A percentile compares a stretch with the other conserved stretches of the same genome.
These are phyloP conservation scores for Laothoe populi DNA, from an alignment of 2,888 invertebrate species.

Conservation along the genomic window DNA sequence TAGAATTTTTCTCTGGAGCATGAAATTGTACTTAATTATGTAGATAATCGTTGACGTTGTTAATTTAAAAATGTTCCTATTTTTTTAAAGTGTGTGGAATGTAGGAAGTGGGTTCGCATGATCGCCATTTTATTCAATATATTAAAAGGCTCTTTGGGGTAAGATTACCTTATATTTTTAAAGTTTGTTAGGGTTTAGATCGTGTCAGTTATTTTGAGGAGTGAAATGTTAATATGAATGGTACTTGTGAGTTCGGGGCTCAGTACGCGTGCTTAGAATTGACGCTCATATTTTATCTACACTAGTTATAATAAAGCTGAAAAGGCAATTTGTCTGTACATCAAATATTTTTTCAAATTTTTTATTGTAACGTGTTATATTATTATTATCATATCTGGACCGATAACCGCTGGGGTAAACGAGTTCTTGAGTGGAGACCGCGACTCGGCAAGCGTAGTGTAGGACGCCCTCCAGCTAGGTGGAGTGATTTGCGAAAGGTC, in stretches of 20 bases:
- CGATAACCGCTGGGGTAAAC: too few relatives aligned
- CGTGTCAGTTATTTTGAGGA: not conserved
- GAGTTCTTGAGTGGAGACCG: too few relatives aligned
- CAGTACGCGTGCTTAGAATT: too few relatives aligned
- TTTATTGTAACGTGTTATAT: too few relatives aligned
- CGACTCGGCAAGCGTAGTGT: too few relatives aligned
- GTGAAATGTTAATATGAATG: not conserved
- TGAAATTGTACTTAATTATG: slow-evolving; percentile 63
- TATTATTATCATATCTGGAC: too few relatives aligned
- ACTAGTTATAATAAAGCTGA: too few relatives aligned
- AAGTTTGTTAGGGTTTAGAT: not conserved
- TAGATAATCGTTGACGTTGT: slow-evolving; percentile 41
- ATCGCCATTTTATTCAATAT: not conserved
- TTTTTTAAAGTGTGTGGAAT: slow-evolving; percentile 27
- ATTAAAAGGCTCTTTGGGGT: not conserved
- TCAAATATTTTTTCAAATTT: too few relatives aligned
- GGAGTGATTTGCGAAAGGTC: too few relatives aligned
- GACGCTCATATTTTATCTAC: too few relatives aligned
- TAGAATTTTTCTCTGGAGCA: slow-evolving; percentile 60
- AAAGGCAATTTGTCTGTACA: too few relatives aligned
- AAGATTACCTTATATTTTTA: not conserved
- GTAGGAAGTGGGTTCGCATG: slow-evolving; percentile 1
- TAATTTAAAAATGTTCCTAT: slow-evolving; percentile 26
- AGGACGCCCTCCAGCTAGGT: too few relatives aligned
- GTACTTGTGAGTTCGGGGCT: not conserved